Percentiles rank a stretch among this genome's conserved stretches.
Evolutionary conservation across 2,113 vertebrate genomes (phyloP).

Genomic region (Diadophis punctatus): DNA sequence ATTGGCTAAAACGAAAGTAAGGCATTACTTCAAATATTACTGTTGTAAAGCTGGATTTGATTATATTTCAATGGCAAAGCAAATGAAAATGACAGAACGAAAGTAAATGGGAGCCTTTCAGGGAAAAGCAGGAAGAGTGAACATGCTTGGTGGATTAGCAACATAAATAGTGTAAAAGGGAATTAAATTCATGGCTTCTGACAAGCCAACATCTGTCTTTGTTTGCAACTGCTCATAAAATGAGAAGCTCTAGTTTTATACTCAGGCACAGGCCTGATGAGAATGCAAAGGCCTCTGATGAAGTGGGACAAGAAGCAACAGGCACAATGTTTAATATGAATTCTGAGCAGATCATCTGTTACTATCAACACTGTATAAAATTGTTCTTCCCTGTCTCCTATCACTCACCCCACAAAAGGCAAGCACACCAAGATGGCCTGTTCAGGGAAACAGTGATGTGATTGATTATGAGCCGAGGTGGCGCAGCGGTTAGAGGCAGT

Average conservation of each 20-base stretch:
- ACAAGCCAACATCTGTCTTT: conserved; percentile 54
- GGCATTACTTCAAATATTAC: not conserved
- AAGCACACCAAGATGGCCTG: conserved; percentile 50
- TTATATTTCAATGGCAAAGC: not conserved
- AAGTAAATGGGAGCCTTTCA: conserved; percentile 9
- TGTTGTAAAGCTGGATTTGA: conserved; percentile 9
- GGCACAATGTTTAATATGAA: conserved; percentile 66
- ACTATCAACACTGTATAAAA: conserved; percentile 63
- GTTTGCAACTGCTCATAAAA: conserved; percentile 53
- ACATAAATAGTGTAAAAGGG: conserved; percentile 31
- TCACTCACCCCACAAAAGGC: conserved; percentile 42
- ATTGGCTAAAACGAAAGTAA: not conserved
- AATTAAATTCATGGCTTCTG: conserved; percentile 39
- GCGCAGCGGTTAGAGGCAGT: no score
- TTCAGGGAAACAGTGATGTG: conserved; percentile 56
- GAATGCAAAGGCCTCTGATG: conserved; percentile 66
- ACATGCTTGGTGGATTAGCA: conserved; percentile 6
- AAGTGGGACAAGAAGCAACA: conserved; percentile 59
- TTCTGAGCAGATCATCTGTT: conserved; percentile 62
- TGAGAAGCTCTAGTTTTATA: conserved; percentile 54
- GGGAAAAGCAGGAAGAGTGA: conserved; percentile 20
- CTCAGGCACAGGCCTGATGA: conserved; percentile 58
- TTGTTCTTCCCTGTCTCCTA: conserved; percentile 65
- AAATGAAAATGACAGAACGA: not conserved
- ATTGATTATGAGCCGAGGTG: no score